A percentile compares a stretch with the other conserved stretches of the same genome.
Conservation (phyloP, 2,797 vertebrate species). For the Anabacerthia variegaticeps region DNA sequence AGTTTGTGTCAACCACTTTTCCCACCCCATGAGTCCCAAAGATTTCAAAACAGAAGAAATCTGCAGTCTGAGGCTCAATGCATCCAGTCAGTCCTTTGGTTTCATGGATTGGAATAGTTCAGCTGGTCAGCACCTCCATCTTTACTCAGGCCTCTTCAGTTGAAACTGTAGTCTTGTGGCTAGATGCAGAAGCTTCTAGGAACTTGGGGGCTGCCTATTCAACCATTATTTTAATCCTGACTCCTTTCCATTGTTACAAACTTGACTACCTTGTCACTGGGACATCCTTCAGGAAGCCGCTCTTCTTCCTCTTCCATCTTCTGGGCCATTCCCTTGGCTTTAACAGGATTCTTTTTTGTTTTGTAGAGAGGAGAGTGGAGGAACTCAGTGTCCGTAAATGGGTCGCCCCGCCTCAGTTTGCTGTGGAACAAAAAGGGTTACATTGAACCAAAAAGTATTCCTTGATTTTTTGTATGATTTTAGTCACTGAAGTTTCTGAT, state of each 20-base stretch:
- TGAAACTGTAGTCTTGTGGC: neutral
- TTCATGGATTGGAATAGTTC: neutral
- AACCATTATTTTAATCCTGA: neutral
- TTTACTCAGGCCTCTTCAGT: neutral
- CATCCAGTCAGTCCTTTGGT: neutral
- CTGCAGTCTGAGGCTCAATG: neutral
- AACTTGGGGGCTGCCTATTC: neutral
- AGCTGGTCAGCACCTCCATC: neutral
- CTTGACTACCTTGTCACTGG: neutral
- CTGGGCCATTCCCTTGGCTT: neutral
- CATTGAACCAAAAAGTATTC: neutral
- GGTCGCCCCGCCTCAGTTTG: constrained; percentile 72
- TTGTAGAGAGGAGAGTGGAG: neutral
- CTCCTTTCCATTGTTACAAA: neutral
- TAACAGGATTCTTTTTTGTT: neutral
- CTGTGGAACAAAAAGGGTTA: constrained; percentile 41
- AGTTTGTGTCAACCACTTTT: neutral
- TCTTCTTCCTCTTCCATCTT: neutral
- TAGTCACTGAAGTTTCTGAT: neutral
- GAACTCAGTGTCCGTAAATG: constrained; percentile 29
- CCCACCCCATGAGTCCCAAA: neutral
- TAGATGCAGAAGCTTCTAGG: rapidly evolving
- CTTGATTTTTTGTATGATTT: neutral
- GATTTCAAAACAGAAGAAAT: neutral
- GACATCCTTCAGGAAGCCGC: neutral